Evolutionary conservation across 92 coral and sea anemone species (phyloP), one percentile per base, ranked within the genome.

Genomic region (Umimayanthus kanabou): DNA sequence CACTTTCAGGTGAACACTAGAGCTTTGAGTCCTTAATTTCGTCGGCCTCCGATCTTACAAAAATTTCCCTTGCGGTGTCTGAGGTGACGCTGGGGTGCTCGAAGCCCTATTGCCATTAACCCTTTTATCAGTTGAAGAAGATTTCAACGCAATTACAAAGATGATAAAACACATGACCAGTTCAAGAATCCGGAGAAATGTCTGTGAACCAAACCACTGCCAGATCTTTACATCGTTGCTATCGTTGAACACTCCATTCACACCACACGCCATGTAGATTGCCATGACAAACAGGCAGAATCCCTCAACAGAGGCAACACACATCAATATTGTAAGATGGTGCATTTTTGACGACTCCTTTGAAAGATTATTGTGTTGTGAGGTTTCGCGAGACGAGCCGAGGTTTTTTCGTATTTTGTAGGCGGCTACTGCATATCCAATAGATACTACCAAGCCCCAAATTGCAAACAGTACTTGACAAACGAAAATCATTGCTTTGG

Each of bases 401-500:
- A 95, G 80, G 88, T 95, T 95, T 9, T 85, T 84, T 84, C 93
- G 87, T 80, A 89, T 91, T 76, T 91, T 90, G 53, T n/a, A 64
- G 15, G 92, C 95, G 29, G 96, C 90, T n/a, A 91, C 26, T 20
- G 90, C 87, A 74, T 89, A 95, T 28, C 98, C 98, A 14, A 88
- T 47, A 30, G 94, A 86, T 6, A 95, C 85, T 28, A 90, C n/a
- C 18, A 88, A 55, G 16, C 96, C 98, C 96, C 96, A 95, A 6
- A 37, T 14, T 2, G 70, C 82, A 33, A 85, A 23, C 23, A 81
- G 25, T 14, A 84, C 66, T 66, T 95, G 89, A 26, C 96, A 91
- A 13, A 87, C 55, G 28, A 95, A 80, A 57, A 79, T 64, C 89
- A 92, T 57, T 11, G 80, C 25, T 33, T 93, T 89, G 16, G 93